Evolutionary conservation across 1,140 invertebrate species (phyloP), one percentile per base, ranked within the genome.

Genomic region (Atta colombica): DNA sequence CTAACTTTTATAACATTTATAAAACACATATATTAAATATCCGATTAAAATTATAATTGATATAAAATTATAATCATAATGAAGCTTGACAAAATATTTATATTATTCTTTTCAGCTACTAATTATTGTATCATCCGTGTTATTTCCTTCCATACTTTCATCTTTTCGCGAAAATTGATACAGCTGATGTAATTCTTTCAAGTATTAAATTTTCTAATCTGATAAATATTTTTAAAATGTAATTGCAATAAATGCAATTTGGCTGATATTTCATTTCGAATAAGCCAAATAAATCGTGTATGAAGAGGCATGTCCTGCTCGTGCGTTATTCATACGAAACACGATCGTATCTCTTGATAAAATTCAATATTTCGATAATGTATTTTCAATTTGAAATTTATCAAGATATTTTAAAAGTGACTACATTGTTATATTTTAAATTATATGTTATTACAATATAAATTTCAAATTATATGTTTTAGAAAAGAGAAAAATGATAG

Each of bases 1-100:
- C 12, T 66, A 66, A 66, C n/a, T 35, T 66, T 66, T 66, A n/a
- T 7, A 31, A 65, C 5, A 66, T 35, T 66, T n/a, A 66, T 63
- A 63, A 63, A 63, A 31, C 6, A 63, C 0, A 16, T 16, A 45
- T 45, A 12, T 63, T 18, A 18, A 31, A 18, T 18, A 31, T 31
- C 6, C 18, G 1, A 63, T 14, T 28, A 28, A 28, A 61, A 61
- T 61, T 61, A 28, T 31, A 63, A 63, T 63, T 63, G 35, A 0
- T 25, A 25, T 28, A 28, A 28, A 61, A 61, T 61, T 61, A 28
- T 31, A 63, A 63, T 39, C 7, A 39, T 7, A 2, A 28, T 63
- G 28, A 18, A 63, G 14, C 12, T 7, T 63, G 5, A 12, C 8
- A 2, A 10, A 61, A 18, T 28, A 28, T 25, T 63, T 31, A 14